These are phyloP conservation scores for Phylloscopus whistleri DNA, from an alignment of 2,113 vertebrate species.

Conservation along the genomic window DNA sequence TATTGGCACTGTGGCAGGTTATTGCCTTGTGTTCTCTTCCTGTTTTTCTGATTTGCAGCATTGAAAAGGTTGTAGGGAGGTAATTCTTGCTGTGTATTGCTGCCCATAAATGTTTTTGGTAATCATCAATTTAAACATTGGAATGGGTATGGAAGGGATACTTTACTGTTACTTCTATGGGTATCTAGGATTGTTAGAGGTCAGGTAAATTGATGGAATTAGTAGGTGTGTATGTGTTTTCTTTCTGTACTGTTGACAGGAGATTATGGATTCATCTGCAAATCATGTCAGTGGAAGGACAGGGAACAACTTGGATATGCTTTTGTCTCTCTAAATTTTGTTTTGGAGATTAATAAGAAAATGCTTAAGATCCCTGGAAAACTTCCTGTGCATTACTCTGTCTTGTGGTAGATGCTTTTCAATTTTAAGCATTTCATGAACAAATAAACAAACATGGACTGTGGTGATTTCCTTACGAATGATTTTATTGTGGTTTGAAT, in stretches of 20 bases:
- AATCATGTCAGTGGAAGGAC: neutral
- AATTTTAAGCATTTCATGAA: neutral
- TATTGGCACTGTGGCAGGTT: neutral
- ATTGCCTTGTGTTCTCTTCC: neutral
- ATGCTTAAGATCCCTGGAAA: neutral
- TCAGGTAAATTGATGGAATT: neutral
- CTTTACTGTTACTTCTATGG: neutral
- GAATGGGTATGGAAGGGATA: neutral
- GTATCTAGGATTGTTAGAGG: neutral
- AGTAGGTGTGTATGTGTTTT: neutral
- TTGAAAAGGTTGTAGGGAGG: neutral
- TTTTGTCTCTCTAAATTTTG: neutral
- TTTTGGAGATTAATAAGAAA: neutral
- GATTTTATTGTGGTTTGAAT: neutral
- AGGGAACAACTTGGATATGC: neutral
- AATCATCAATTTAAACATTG: neutral
- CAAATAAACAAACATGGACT: neutral
- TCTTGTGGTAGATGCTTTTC: neutral
- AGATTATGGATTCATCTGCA: neutral
- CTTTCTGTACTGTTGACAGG: neutral
- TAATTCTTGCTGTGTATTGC: neutral
- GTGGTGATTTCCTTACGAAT: neutral
- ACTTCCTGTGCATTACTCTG: neutral
- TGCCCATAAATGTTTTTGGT: neutral
- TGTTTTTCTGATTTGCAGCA: neutral